These are phyloP conservation scores for Crocidura indochinensis DNA, from an alignment of 2,797 vertebrate species.

Conservation along the genomic window DNA sequence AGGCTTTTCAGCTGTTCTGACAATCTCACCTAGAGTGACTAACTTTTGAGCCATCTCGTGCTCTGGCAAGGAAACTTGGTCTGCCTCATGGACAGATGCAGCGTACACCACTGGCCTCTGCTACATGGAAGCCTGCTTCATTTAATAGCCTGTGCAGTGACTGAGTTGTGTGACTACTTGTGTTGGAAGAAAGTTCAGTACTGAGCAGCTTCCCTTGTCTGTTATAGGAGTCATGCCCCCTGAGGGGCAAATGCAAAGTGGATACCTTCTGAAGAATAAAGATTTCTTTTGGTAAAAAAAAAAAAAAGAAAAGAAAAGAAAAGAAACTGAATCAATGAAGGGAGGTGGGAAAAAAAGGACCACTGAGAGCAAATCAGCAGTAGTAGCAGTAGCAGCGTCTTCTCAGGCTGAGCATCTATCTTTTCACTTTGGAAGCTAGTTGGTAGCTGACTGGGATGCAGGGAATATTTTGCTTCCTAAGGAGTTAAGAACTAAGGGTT, in stretches of 20 bases:
- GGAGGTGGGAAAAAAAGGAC: too few species aligned
- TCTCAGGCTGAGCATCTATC: too few species aligned
- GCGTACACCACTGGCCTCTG: constrained; percentile 53
- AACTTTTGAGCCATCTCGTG: constrained; percentile 59
- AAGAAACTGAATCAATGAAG: too few species aligned
- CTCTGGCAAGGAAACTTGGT: constrained; percentile 56
- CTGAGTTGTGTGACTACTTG: constrained; percentile 49
- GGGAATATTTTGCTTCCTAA: too few species aligned
- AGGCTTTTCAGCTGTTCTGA: constrained; percentile 71
- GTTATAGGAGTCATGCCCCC: constrained; percentile 38
- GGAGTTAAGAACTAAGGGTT: too few species aligned
- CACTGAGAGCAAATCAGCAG: too few species aligned
- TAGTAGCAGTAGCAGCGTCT: too few species aligned
- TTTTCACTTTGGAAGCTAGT: too few species aligned
- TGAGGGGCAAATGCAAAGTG: constrained; percentile 40
- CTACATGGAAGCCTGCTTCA: constrained; percentile 52
- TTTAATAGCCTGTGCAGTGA: constrained; percentile 51
- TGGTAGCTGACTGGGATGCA: too few species aligned
- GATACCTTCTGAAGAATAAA: constrained; percentile 80
- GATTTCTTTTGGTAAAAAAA: constrained; percentile 77
- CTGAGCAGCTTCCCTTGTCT: constrained; percentile 12
- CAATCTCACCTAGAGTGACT: constrained; percentile 74
- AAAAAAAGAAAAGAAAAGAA: too few species aligned
- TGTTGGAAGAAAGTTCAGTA: constrained; percentile 58
- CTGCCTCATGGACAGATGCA: background rate